phyloP scores from a whole-genome alignment of 2,797 vertebrate genomes.

The Cryptoprocta ferox region DNA sequence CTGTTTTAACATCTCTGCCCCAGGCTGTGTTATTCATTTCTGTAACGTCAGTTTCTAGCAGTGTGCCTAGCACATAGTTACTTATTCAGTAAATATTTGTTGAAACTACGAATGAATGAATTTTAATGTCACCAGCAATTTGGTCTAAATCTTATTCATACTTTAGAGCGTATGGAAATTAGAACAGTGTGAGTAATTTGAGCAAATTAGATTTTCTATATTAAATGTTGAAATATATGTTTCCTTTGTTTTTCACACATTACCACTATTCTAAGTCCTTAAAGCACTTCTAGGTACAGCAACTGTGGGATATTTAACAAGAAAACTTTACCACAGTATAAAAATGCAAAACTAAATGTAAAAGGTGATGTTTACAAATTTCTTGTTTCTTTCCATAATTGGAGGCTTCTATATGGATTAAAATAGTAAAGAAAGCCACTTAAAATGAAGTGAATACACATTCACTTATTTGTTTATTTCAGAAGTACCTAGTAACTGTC shows the following conservation, averaged over 20 bases:
- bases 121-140: slow-evolving; percentile 60
- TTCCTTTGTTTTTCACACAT: background rate
- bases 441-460: background rate
- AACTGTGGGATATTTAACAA: slow-evolving; percentile 35
- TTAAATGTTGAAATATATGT: slow-evolving; percentile 45
- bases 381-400: background rate
- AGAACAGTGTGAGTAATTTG: slow-evolving; percentile 54
- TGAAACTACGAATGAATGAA: slow-evolving; percentile 47
- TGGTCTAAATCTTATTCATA: slow-evolving; percentile 52
- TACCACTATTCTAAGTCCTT: background rate
- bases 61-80: background rate
- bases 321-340: background rate
- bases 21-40: background rate
- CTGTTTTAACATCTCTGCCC: background rate
- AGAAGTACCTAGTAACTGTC: background rate
- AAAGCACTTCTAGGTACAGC: background rate
- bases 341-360: slow-evolving; percentile 8
- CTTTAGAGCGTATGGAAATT: slow-evolving; percentile 61
- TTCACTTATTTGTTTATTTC: background rate
- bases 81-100: slow-evolving; percentile 56
- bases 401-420: background rate
- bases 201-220: slow-evolving; percentile 45
- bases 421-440: background rate
- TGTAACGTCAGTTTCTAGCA: background rate
- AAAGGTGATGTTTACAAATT: background rate